A percentile compares a stretch with the other conserved stretches of the same genome.
These are phyloP conservation scores for Tachycineta bicolor DNA, from an alignment of 2,113 vertebrate species.

Conservation along the genomic window DNA sequence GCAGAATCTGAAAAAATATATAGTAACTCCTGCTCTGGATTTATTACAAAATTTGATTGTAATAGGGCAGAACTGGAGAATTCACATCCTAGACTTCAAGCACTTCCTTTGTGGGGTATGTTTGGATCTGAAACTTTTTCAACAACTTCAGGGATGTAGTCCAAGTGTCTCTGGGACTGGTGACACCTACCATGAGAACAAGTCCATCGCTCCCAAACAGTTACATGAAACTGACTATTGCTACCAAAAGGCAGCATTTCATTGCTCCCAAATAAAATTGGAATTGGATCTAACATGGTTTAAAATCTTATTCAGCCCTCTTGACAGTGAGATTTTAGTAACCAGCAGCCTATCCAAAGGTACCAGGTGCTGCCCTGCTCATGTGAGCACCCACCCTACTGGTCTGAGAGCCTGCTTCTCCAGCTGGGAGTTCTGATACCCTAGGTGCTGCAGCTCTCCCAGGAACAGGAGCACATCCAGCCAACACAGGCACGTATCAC, in stretches of 20 bases:
- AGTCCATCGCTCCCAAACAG: background rate
- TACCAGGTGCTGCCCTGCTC: background rate
- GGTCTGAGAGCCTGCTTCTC: background rate
- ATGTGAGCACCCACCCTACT: accelerated
- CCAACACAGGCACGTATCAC: background rate
- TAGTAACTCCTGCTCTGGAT: background rate
- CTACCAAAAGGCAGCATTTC: background rate
- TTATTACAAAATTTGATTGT: background rate
- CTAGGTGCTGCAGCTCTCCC: background rate
- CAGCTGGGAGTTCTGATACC: background rate
- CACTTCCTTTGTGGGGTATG: background rate
- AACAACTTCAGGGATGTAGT: background rate
- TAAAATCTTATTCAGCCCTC: background rate
- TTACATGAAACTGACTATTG: background rate
- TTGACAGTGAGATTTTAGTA: background rate
- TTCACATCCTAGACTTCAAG: background rate
- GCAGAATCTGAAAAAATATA: background rate
- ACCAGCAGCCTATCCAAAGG: background rate
- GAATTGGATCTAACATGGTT: background rate
- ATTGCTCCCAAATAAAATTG: background rate
- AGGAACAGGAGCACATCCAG: background rate
- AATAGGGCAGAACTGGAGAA: background rate
- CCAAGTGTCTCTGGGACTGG: background rate
- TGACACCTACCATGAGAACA: background rate
- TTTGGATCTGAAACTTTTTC: background rate